These are phyloP conservation scores for Nysson spinosus DNA, from an alignment of 2,888 invertebrate genomes.

Conservation along the genomic window DNA sequence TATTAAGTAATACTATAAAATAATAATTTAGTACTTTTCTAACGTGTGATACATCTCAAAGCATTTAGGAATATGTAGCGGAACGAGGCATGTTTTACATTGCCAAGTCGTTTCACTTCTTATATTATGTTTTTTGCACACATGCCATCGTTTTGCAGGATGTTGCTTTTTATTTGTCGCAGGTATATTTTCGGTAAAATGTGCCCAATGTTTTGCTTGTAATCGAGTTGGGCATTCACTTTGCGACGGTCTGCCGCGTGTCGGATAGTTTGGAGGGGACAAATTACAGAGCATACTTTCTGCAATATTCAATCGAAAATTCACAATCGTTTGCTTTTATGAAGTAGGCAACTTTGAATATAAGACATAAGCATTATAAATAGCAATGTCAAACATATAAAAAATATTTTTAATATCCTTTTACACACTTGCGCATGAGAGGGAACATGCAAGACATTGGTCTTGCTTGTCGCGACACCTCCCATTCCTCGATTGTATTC, in stretches of 20 bases:
- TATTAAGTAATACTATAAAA: slow-evolving; percentile 16
- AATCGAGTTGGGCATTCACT: slow-evolving; percentile 8
- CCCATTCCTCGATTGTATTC: background rate
- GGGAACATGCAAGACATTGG: too few species aligned
- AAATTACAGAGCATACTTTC: slow-evolving; percentile 29
- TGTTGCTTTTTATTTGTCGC: slow-evolving; percentile 26
- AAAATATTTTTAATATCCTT: slow-evolving; percentile 50
- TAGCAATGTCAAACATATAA: slow-evolving; percentile 41
- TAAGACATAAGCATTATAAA: slow-evolving; percentile 39
- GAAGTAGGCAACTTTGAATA: slow-evolving; percentile 21
- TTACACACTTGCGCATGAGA: too few species aligned
- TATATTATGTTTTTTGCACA: slow-evolving; percentile 20
- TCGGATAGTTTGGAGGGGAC: slow-evolving; percentile 17
- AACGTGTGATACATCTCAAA: slow-evolving; percentile 16
- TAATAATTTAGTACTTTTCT: slow-evolving; percentile 20
- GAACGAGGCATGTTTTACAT: slow-evolving; percentile 11
- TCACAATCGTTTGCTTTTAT: slow-evolving; percentile 23
- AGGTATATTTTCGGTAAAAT: slow-evolving; percentile 21
- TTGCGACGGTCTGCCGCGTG: slow-evolving; percentile 19
- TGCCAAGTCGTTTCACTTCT: slow-evolving; percentile 16
- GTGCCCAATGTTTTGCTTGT: background rate
- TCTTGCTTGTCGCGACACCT: too few species aligned
- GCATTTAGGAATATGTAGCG: slow-evolving; percentile 17
- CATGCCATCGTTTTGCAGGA: slow-evolving; percentile 22
- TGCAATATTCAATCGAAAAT: slow-evolving; percentile 37